These are phyloP conservation scores for Drosophila subobscura DNA, from an alignment of 1,140 invertebrate genomes.

Conservation along the genomic window DNA sequence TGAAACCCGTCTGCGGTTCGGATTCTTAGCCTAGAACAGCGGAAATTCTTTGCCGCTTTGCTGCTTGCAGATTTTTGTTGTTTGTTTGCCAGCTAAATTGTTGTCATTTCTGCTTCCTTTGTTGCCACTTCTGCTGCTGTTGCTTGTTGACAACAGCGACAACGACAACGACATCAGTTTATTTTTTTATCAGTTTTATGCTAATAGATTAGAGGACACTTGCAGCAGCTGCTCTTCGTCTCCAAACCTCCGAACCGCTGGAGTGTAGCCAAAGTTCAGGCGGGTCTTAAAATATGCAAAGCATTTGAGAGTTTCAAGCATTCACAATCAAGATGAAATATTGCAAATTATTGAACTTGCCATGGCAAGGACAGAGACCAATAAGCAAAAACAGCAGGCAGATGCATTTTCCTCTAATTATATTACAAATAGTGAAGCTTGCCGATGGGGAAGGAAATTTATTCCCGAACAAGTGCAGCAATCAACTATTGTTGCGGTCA, in stretches of 20 bases:
- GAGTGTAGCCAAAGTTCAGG: slow-evolving; percentile 33
- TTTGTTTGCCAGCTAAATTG: slow-evolving; percentile 38
- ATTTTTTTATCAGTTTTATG: slow-evolving; percentile 72
- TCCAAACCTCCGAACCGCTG: too few relatives aligned
- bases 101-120: slow-evolving; percentile 3
- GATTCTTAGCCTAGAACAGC: slow-evolving; percentile 10
- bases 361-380: slow-evolving; percentile 16
- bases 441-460: not conserved
- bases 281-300: slow-evolving; percentile 43
- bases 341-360: slow-evolving; percentile 8
- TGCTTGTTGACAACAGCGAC: slow-evolving; percentile 69
- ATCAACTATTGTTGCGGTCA: slow-evolving; percentile 21
- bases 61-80: slow-evolving; percentile 63
- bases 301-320: slow-evolving; percentile 9
- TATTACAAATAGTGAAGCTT: slow-evolving; percentile 34
- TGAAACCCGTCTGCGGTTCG: slow-evolving; percentile 7
- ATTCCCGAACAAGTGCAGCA: not conserved
- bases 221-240: slow-evolving; percentile 62
- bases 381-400: not conserved
- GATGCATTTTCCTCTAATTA: slow-evolving; percentile 30
- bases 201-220: slow-evolving; percentile 67
- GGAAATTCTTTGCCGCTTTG: slow-evolving; percentile 59
- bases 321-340: slow-evolving; percentile 15
- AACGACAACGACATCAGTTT: slow-evolving; percentile 71
- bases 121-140: not conserved